Base-by-base conservation (phyloP, 1,140 invertebrate species). In the Musca vetustissima region DNA sequence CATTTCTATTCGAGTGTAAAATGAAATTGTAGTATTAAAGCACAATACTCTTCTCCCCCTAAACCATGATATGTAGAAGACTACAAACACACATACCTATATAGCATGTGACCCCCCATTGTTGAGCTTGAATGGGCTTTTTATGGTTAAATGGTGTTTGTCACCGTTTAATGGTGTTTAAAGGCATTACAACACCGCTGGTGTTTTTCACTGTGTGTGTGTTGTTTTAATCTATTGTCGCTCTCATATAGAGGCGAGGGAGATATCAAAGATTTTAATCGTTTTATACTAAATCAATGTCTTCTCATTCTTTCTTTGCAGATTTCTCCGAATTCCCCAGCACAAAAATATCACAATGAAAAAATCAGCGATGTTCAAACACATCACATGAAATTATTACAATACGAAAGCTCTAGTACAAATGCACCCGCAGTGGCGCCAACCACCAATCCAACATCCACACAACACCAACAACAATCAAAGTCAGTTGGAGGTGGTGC, bases 381-480 rank as follows among this genome's bases (percentile, higher is more conserved):
- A 61, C 57, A 61, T 61, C 57, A 61, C 21, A 61, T 61, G 57
- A 61, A 61, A 61, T 43, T 61, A 43, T 43, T 61, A 43, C 57
- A 61, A 36, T 61, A 61, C 14, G 57, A 61, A 36, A 61, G 28
- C 17, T 61, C 57, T 43, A 71, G 70, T 25, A 72, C 70, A n/a
- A 69, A 66, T 8, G 48, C 68, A 48, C 55, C 70, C 13, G 67
- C 73, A 2, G 70, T 70, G 2, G 71, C 57, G 11, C 17, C 52
- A 47, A 28, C 67, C 2, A 36, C 70, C 1, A 17, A 64, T 48
- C 13, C 61, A 25, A 19, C 70, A 48, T 28, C 57, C 4, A 11
- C 66, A 19, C 43, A 43, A n/a, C 47, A 43, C 6, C 36, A 43
- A 43, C 36, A 43, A 8, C 11, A 9, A 19, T n/a, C 25, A 43